These are phyloP conservation scores for Papilio polytes DNA, from an alignment of 1,140 invertebrate species.

Conservation along the genomic window DNA sequence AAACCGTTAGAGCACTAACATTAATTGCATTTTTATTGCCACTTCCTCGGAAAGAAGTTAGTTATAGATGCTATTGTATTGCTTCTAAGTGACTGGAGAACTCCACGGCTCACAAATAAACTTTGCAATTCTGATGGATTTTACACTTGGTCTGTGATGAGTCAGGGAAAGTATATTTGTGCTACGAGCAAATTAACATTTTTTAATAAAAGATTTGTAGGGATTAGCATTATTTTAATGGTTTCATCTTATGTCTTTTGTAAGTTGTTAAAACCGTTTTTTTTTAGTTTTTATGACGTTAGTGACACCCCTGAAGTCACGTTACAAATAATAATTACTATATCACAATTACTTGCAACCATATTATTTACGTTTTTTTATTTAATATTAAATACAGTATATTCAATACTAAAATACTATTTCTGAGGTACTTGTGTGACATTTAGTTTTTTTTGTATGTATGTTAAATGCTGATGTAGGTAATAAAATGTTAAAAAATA, in stretches of 20 bases:
- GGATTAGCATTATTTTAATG: slow-evolving; percentile 76
- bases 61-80: slow-evolving; percentile 83
- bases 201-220: slow-evolving; percentile 78
- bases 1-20: slow-evolving; percentile 89
- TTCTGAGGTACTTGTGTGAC: slow-evolving; percentile 72
- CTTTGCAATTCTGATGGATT: slow-evolving; percentile 70
- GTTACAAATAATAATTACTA: slow-evolving; percentile 61
- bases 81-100: slow-evolving; percentile 78
- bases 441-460: slow-evolving; percentile 71
- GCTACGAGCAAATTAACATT: slow-evolving; percentile 81
- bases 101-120: slow-evolving; percentile 56
- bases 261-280: slow-evolving; percentile 79
- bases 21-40: slow-evolving; percentile 80
- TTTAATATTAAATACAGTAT: slow-evolving; percentile 31
- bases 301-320: slow-evolving; percentile 77
- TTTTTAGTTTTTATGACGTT: slow-evolving; percentile 76
- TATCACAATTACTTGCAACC: slow-evolving; percentile 65
- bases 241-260: slow-evolving; percentile 78
- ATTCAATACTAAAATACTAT: slow-evolving; percentile 62
- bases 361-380: slow-evolving; percentile 53
- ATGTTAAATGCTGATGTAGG: slow-evolving; percentile 59
- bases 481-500: slow-evolving; percentile 72
- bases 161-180: slow-evolving; percentile 77
- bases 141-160: slow-evolving; percentile 80
- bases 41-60: slow-evolving; percentile 78